Evolutionary conservation across 2,888 invertebrate genomes (phyloP).

Genomic region (Drosophila pseudotalamancana): DNA sequence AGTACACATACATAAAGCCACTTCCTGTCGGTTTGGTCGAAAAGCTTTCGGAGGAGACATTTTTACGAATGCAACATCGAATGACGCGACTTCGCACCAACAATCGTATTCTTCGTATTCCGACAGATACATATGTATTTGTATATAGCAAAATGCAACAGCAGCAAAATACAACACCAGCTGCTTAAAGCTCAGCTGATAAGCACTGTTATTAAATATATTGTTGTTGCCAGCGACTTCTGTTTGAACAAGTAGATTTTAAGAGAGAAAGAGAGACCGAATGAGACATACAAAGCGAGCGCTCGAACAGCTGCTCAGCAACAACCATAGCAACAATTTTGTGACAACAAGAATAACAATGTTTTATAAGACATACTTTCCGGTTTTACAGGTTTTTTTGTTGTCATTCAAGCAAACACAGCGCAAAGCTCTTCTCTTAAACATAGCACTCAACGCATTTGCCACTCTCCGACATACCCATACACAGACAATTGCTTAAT

Average conservation of each 20-base stretch:
- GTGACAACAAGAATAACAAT: slow-evolving; percentile 38
- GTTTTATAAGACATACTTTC: slow-evolving; percentile 60
- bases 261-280: slow-evolving; percentile 2
- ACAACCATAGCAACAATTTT: slow-evolving; percentile 37
- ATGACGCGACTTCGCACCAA: background rate
- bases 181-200: slow-evolving; percentile 69
- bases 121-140: background rate
- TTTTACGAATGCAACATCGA: slow-evolving; percentile 15
- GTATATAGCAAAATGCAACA: slow-evolving; percentile 18
- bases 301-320: slow-evolving; percentile 44
- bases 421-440: slow-evolving; percentile 57
- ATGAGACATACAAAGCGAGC: background rate
- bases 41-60: slow-evolving; percentile 15
- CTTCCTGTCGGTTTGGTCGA: slow-evolving; percentile 52
- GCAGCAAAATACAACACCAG: slow-evolving; percentile 46
- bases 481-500: slow-evolving; percentile 59
- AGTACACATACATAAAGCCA: slow-evolving; percentile 3
- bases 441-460: slow-evolving; percentile 22
- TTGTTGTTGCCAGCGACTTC: slow-evolving; percentile 5
- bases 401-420: slow-evolving; percentile 12
- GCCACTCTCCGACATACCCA: slow-evolving; percentile 21
- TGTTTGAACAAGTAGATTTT: slow-evolving; percentile 10
- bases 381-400: slow-evolving; percentile 67
- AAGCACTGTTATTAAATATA: slow-evolving; percentile 57
- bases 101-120: background rate